A percentile compares a stretch with the other conserved stretches of the same genome.
Evolutionary conservation across 2,113 vertebrate species (phyloP).

Genomic region (Paralichthys olivaceus): DNA sequence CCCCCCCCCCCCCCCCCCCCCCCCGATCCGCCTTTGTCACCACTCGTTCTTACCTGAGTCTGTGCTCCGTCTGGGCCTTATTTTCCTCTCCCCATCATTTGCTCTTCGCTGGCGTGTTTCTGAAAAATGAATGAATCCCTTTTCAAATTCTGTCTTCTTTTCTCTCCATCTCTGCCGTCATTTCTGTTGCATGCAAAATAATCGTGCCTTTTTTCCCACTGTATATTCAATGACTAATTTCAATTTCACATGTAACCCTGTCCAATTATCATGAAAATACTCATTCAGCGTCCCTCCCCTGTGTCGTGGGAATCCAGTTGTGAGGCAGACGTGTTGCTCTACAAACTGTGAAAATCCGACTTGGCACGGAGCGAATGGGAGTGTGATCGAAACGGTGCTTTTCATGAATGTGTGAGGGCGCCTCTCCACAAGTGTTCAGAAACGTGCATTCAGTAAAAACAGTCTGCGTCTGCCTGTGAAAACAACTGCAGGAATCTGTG

Average conservation of each 20-base stretch:
- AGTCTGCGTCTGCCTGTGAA: constrained; percentile 48
- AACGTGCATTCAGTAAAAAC: constrained; percentile 63
- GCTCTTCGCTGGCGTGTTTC: neutral
- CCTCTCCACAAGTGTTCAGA: constrained; percentile 32
- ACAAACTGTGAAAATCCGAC: constrained; percentile 50
- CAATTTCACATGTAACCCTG: neutral
- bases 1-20: constrained; percentile 16
- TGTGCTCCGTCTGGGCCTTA: neutral
- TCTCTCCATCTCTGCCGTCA: neutral
- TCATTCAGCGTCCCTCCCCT: neutral
- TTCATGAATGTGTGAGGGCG: constrained; percentile 45
- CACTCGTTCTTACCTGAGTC: constrained; percentile 43
- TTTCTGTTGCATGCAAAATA: constrained; percentile 5
- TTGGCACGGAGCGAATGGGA: constrained; percentile 22
- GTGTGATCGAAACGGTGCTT: constrained; percentile 42
- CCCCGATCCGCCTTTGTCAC: constrained; percentile 71
- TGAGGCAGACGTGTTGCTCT: constrained; percentile 34
- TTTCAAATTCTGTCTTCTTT: neutral
- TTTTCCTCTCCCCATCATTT: constrained; percentile 14
- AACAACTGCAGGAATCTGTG: constrained; percentile 43
- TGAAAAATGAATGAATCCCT: constrained; percentile 2
- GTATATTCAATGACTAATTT: constrained; percentile 16
- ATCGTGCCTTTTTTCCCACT: neutral
- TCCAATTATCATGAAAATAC: neutral
- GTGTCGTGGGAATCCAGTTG: constrained; percentile 24